These are phyloP conservation scores for Anthopleura sola DNA, from an alignment of 64 coral and sea anemone species.

Conservation along the genomic window DNA sequence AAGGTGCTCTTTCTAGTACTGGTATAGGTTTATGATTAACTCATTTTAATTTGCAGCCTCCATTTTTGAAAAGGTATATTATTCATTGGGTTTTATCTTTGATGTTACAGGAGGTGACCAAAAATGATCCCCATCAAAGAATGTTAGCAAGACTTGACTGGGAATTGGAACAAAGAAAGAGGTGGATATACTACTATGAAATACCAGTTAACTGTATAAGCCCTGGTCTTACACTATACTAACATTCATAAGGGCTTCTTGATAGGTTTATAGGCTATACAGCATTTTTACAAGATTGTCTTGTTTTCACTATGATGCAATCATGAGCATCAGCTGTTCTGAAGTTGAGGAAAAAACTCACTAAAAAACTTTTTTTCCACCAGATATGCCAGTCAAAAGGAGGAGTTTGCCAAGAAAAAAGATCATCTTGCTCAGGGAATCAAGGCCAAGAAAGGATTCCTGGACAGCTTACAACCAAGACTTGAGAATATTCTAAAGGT, in stretches of 20 bases:
- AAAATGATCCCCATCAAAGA: constrained; percentile 70
- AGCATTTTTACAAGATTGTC: too few species aligned
- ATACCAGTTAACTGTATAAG: not conserved
- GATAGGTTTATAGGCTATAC: too few species aligned
- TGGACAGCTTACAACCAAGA: constrained; percentile 88
- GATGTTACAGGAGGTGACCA: constrained; percentile 59
- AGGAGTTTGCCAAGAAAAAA: constrained; percentile 68
- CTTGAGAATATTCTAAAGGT: constrained; percentile 92
- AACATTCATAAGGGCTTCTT: too few species aligned
- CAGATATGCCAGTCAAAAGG: constrained; percentile 83
- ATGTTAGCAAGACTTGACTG: constrained; percentile 98
- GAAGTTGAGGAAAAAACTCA: too few species aligned
- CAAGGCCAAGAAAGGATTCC: constrained; percentile 80
- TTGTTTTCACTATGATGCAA: too few species aligned
- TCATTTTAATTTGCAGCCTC: too few species aligned
- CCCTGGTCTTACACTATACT: too few species aligned
- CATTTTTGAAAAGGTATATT: too few species aligned
- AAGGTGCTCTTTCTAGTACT: too few species aligned
- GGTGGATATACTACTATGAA: constrained; percentile 22
- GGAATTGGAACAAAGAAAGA: constrained; percentile 91
- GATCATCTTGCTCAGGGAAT: constrained; percentile 77
- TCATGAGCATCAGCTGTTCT: too few species aligned
- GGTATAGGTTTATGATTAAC: too few species aligned
- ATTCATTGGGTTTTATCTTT: not conserved
- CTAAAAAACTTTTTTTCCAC: not conserved